These are phyloP conservation scores for Archocentrus centrarchus DNA, from an alignment of 2,113 vertebrate species.

Conservation along the genomic window DNA sequence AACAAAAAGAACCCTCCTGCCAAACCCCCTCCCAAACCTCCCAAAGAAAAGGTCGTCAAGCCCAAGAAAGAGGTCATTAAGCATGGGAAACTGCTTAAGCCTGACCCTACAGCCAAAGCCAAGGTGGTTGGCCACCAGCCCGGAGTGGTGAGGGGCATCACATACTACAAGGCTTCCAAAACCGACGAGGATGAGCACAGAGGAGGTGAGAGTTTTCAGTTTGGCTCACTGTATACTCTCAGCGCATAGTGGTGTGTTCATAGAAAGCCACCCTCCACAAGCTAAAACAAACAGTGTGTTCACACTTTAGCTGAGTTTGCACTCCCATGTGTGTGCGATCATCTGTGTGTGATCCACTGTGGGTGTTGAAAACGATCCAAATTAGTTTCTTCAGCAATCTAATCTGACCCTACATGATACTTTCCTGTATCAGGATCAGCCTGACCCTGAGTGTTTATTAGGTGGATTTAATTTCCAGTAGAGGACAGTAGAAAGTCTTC, in stretches of 20 bases:
- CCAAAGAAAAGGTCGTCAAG: conserved; percentile 90
- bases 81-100: conserved; percentile 40
- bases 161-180: conserved; percentile 92
- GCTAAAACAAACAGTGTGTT: conserved; percentile 43
- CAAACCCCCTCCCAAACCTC: conserved; percentile 69
- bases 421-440: conserved; percentile 35
- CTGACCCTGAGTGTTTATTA: background rate
- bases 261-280: background rate
- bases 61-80: conserved; percentile 87
- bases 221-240: background rate
- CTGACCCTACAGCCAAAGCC: conserved; percentile 85
- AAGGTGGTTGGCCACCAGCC: conserved; percentile 84
- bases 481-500: background rate
- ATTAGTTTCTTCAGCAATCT: conserved; percentile 37
- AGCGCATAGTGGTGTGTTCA: background rate
- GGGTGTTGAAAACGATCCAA: conserved; percentile 47
- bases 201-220: conserved; percentile 68
- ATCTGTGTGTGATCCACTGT: conserved; percentile 49
- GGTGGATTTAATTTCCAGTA: background rate
- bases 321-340: conserved; percentile 44
- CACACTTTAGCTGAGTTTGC: conserved; percentile 31
- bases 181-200: conserved; percentile 68
- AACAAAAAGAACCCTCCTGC: conserved; percentile 81
- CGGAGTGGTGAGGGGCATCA: conserved; percentile 89
- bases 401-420: conserved; percentile 31